phyloP scores from a whole-genome alignment of 1,140 invertebrate genomes.

The Wasmannia auropunctata region DNA sequence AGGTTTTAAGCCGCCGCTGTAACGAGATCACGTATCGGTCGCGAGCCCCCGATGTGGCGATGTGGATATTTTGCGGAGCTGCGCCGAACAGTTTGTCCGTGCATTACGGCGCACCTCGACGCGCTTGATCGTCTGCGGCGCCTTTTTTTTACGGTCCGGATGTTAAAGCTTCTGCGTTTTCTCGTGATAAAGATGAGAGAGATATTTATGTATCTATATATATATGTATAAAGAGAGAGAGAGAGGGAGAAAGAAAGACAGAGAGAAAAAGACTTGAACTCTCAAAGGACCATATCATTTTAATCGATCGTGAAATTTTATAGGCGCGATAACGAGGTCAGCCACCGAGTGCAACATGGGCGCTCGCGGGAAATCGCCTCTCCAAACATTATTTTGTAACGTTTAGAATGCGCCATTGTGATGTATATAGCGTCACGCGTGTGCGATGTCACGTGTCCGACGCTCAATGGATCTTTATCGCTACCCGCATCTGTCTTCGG shows the following conservation, averaged over 20 bases:
- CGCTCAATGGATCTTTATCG: slow-evolving; percentile 67
- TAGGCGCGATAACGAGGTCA: slow-evolving; percentile 57
- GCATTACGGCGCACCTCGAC: slow-evolving; percentile 37
- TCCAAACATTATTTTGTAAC: slow-evolving; percentile 28
- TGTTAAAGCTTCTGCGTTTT: slow-evolving; percentile 54
- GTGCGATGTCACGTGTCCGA: slow-evolving; percentile 60
- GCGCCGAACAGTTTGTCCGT: slow-evolving; percentile 24
- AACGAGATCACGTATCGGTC: slow-evolving; percentile 66
- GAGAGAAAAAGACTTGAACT: neutral
- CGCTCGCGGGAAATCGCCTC: slow-evolving; percentile 9
- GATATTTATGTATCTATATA: neutral
- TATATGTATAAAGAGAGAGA: slow-evolving; percentile 26
- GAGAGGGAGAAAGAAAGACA: no score
- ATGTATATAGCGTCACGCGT: slow-evolving; percentile 48
- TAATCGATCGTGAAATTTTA: slow-evolving; percentile 59
- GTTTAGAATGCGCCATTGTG: slow-evolving; percentile 25
- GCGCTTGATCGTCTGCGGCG: slow-evolving; percentile 33
- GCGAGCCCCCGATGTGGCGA: slow-evolving; percentile 7
- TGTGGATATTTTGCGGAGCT: slow-evolving; percentile 38
- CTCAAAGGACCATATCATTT: slow-evolving; percentile 49
- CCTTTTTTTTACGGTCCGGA: slow-evolving; percentile 59
- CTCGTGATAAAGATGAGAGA: slow-evolving; percentile 46
- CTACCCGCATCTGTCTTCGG: slow-evolving; percentile 63
- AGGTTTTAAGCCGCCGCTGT: slow-evolving; percentile 41
- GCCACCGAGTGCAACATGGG: slow-evolving; percentile 48